Evolutionary conservation across 2,888 invertebrate species (phyloP), one percentile per base, ranked within the genome.

Genomic region (Tipula unca): DNA sequence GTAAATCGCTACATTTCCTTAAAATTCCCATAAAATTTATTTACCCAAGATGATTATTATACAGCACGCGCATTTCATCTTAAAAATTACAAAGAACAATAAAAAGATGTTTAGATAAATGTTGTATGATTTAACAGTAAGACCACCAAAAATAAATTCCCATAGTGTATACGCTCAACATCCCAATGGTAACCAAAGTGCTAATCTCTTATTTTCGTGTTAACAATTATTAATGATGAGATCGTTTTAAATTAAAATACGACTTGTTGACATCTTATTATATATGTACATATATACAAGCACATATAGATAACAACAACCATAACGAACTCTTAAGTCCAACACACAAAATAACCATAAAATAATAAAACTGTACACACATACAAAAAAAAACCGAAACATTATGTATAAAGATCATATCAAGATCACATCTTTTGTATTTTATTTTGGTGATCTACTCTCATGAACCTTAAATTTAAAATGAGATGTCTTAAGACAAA

Each of bases 51-150:
- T 69, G 25, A 69, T 69, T 69, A 69, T 69, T 69, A 69, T 69
- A 69, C 25, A 69, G 69, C 69, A 69, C 69, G 69, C 69, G 69
- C 69, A 69, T 69, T 69, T 69, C 69, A 69, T 69, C 69, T 69
- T 69, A 69, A 69, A 69, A 69, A 25, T 69, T 69, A 69, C 25
- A 8, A 25, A 69, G 69, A 69, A 69, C 14, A 69, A 69, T 69
- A 69, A 69, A 69, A 69, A n/a, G 10, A 25, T 25, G 25, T 69
- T 25, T 25, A 1, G 0, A 25, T 48, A 69, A 69, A 69, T 25
- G 48, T 5, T 48, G 69, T n/a, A n/a, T 54, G 69, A 69, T 25
- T 25, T 69, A 69, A 69, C 69, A 69, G 25, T 69, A 25, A 8
- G 69, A 1, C 10, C 20, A 20, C 69, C 69, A 69, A 10, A 48